These are phyloP conservation scores for Drosophila pandora DNA, from an alignment of 1,140 invertebrate genomes.

Conservation along the genomic window DNA sequence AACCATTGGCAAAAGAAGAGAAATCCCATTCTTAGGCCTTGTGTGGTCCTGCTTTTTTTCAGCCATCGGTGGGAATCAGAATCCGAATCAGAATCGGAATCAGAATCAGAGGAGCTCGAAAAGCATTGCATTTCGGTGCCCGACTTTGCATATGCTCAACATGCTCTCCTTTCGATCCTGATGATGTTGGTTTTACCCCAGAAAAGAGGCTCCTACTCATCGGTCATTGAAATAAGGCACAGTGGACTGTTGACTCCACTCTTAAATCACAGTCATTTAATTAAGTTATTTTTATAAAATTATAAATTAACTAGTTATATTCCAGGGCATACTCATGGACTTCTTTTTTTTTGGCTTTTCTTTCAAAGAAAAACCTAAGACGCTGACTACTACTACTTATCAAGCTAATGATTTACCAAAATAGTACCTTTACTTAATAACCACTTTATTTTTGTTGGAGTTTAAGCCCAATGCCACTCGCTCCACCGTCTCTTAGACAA, in stretches of 20 bases:
- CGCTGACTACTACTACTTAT: not conserved
- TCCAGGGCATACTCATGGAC: not conserved
- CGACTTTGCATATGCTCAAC: constrained; percentile 76
- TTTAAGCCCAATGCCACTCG: not conserved
- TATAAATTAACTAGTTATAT: not conserved
- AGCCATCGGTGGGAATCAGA: constrained; percentile 45
- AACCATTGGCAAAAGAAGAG: constrained; percentile 29
- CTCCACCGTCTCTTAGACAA: constrained; percentile 51
- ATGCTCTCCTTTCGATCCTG: constrained; percentile 48
- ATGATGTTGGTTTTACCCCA: constrained; percentile 26
- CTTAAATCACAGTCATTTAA: not conserved
- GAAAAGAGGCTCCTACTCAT: not conserved
- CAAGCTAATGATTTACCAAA: not conserved
- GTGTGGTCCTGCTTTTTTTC: constrained; percentile 48
- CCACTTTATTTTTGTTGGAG: not conserved
- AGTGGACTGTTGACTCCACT: constrained; percentile 4
- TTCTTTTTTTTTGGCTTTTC: not conserved
- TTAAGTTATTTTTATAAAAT: not conserved
- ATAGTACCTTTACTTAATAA: not conserved
- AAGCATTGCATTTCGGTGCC: constrained; percentile 62
- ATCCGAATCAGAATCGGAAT: not conserved
- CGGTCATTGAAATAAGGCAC: constrained; percentile 2
- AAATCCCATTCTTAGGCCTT: constrained; percentile 47
- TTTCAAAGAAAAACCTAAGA: not conserved
- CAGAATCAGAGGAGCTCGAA: constrained; percentile 63